A percentile compares a stretch with the other conserved stretches of the same genome.
Evolutionary conservation across 2,113 vertebrate genomes (phyloP).

Genomic region (Barbus barbus): DNA sequence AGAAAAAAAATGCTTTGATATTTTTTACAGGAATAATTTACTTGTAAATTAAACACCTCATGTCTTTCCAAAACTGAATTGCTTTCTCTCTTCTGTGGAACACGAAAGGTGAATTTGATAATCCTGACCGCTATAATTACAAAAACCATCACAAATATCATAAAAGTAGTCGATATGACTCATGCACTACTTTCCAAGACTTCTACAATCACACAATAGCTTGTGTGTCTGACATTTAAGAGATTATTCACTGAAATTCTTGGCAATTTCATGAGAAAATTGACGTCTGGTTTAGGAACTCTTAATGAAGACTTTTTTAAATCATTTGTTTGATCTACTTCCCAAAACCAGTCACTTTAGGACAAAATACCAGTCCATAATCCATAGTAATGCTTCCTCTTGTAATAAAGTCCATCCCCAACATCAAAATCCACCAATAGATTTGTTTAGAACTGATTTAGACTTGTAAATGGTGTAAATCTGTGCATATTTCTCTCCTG

Average conservation of each 20-base stretch:
- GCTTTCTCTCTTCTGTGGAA: neutral
- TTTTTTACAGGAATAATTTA: neutral
- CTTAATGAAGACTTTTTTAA: neutral
- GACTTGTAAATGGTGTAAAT: neutral
- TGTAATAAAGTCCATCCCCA: neutral
- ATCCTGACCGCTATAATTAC: neutral
- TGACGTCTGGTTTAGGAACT: neutral
- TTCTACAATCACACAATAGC: neutral
- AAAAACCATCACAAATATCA: neutral
- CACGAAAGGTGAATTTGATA: neutral
- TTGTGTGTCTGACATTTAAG: neutral
- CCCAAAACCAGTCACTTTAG: neutral
- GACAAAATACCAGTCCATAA: neutral
- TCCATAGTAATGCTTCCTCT: neutral
- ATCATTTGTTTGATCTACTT: neutral
- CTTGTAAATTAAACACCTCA: neutral
- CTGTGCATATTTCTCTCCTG: neutral
- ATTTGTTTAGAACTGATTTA: neutral
- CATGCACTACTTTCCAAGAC: neutral
- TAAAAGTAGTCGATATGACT: neutral
- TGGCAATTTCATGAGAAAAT: neutral
- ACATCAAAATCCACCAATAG: neutral
- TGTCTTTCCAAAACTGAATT: neutral
- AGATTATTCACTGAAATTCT: neutral
- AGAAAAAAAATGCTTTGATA: neutral